Evolutionary conservation across 2,113 vertebrate genomes (phyloP).

Genomic region (Pterocles orientalis): DNA sequence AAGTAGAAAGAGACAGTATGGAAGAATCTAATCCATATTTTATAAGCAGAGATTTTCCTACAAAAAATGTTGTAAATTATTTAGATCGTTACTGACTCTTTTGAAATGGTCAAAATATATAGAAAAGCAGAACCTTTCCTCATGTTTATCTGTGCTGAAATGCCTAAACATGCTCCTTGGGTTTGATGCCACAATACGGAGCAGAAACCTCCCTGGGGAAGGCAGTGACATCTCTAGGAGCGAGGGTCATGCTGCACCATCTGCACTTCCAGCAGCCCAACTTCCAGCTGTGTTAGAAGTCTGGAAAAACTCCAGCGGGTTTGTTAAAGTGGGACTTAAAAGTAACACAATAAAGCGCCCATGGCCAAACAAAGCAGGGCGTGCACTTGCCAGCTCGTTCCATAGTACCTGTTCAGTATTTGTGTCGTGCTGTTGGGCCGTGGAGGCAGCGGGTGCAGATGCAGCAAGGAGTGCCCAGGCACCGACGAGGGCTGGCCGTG

Average conservation of each 20-base stretch:
- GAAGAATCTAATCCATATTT: conserved; percentile 15
- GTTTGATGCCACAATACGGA: not conserved
- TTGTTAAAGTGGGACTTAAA: not conserved
- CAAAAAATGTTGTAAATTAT: not conserved
- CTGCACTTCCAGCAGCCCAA: not conserved
- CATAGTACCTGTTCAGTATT: not conserved
- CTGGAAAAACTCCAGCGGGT: not conserved
- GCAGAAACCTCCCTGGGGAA: not conserved
- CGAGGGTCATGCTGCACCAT: not conserved
- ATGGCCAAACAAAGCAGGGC: not conserved
- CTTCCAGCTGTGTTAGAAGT: not conserved
- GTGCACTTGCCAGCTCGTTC: not conserved
- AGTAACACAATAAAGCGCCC: not conserved
- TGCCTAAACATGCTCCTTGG: not conserved
- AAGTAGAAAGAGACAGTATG: not conserved
- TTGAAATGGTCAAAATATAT: not conserved
- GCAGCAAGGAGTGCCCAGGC: not conserved
- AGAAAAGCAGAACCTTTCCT: not conserved
- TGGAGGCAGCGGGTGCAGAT: not conserved
- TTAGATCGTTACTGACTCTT: not conserved
- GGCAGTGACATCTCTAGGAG: not conserved
- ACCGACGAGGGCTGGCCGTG: not conserved
- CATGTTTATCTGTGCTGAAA: not conserved
- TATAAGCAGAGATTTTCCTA: not conserved
- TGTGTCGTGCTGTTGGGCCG: not conserved